Percentiles rank a stretch among this genome's conserved stretches.
Conservation (phyloP, 2,797 vertebrate species). For the Orestias chungarensis region DNA sequence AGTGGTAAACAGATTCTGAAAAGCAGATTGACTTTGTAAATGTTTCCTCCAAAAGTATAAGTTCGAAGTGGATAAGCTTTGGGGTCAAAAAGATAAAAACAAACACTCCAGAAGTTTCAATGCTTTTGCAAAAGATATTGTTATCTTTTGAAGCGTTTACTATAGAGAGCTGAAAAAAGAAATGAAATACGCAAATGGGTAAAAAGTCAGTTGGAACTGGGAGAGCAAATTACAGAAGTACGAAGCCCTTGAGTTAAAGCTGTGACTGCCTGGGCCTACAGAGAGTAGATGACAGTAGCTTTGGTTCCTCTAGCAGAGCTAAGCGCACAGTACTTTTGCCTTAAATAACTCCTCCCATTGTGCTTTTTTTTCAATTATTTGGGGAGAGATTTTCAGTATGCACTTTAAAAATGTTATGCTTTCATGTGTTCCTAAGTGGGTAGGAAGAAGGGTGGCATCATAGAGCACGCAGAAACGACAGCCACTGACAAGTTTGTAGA, state of each 20-base stretch:
- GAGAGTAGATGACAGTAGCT: conserved; percentile 78
- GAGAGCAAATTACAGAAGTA: conserved; percentile 67
- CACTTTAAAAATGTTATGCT: conserved; percentile 78
- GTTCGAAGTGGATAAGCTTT: conserved; percentile 50
- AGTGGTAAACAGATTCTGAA: conserved; percentile 18
- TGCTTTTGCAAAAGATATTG: conserved; percentile 70
- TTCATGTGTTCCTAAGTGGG: conserved; percentile 68
- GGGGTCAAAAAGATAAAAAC: conserved; percentile 71
- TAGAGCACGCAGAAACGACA: conserved; percentile 65
- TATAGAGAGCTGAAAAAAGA: conserved; percentile 60
- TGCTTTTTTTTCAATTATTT: conserved; percentile 76
- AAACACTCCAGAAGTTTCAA: conserved; percentile 57
- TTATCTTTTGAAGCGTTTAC: conserved; percentile 68
- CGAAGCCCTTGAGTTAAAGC: conserved; percentile 76
- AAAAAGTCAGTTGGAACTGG: conserved; percentile 51
- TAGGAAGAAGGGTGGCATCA: conserved; percentile 55
- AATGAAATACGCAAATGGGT: conserved; percentile 56
- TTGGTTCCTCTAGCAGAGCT: conserved; percentile 64
- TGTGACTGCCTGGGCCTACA: conserved; percentile 72
- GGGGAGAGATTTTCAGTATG: conserved; percentile 75
- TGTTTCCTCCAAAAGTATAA: conserved; percentile 38
- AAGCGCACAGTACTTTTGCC: conserved; percentile 73
- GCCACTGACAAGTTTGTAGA: conserved; percentile 58
- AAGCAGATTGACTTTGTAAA: conserved; percentile 13
- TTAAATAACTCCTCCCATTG: conserved; percentile 78